phyloP scores from a whole-genome alignment of 2,888 invertebrate genomes.

The Campoletis raptor region DNA sequence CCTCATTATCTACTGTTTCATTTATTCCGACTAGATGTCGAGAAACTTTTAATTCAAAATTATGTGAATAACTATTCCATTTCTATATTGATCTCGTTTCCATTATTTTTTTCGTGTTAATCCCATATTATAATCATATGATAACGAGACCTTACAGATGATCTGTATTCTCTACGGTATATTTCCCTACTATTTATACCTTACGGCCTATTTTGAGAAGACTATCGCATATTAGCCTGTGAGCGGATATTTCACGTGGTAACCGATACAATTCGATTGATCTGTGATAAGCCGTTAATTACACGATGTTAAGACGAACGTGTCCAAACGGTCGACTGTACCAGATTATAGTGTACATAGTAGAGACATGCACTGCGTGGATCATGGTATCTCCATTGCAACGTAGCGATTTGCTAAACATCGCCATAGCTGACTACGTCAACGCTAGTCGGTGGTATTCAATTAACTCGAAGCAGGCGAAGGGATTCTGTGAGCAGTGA shows the following conservation, averaged over 20 bases:
- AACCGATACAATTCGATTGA: conserved; percentile 41
- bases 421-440: conserved; percentile 26
- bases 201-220: not conserved
- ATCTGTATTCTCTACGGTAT: not conserved
- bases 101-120: not conserved
- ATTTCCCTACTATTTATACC: not conserved
- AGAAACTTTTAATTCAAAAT: not conserved
- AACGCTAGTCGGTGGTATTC: conserved; percentile 66
- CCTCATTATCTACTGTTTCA: not conserved
- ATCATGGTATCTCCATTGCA: conserved; percentile 43
- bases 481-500: conserved; percentile 67
- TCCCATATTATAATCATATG: not conserved
- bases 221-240: conserved; percentile 10
- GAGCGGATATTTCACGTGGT: conserved; percentile 26
- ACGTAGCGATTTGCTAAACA: conserved; percentile 53
- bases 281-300: conserved; percentile 43
- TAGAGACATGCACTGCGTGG: conserved; percentile 20
- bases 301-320: conserved; percentile 38
- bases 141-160: not conserved
- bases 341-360: not conserved
- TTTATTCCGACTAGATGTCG: not conserved
- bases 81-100: not conserved
- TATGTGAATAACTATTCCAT: not conserved
- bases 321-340: conserved; percentile 10
- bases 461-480: conserved; percentile 72